Evolutionary conservation across 1,140 invertebrate species (phyloP).

Genomic region (Venustaconcha ellipsiformis): DNA sequence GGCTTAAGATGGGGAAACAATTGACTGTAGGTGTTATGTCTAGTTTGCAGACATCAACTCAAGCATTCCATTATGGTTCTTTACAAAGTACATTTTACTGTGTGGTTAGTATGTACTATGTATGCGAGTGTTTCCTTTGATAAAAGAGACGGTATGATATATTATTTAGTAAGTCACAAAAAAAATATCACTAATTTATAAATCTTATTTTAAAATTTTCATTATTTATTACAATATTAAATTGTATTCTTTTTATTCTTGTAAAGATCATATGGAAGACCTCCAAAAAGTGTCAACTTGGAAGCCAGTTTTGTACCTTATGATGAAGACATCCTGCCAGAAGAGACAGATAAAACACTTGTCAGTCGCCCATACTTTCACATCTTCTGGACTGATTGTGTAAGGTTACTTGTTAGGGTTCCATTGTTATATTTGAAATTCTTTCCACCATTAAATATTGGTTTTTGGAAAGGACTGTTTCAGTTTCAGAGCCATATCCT

Average conservation of each 20-base stretch:
- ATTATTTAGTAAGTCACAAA: not conserved
- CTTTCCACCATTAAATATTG: not conserved
- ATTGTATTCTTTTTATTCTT: constrained; percentile 13
- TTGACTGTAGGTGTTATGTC: too few relatives aligned
- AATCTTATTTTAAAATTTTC: not conserved
- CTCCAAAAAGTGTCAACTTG: constrained; percentile 76
- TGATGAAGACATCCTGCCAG: constrained; percentile 74
- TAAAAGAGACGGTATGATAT: not conserved
- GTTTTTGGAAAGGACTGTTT: too few relatives aligned
- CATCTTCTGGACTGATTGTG: constrained; percentile 94
- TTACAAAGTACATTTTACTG: not conserved
- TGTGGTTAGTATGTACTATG: not conserved
- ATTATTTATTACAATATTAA: not conserved
- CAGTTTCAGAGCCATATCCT: too few relatives aligned
- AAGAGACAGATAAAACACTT: constrained; percentile 78
- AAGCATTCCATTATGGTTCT: too few relatives aligned
- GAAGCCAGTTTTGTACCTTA: constrained; percentile 88
- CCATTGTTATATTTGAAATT: not conserved
- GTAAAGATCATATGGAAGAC: constrained; percentile 71
- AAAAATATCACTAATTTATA: not conserved
- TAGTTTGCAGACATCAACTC: too few relatives aligned
- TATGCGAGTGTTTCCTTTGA: not conserved
- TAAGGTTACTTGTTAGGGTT: constrained; percentile 34
- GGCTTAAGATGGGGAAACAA: too few relatives aligned
- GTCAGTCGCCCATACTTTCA: constrained; percentile 89